Evolutionary conservation across 53 echinoderm and acorn worm species (phyloP), one percentile per base, ranked within the genome.

Genomic region (Paelopatides confundens): DNA sequence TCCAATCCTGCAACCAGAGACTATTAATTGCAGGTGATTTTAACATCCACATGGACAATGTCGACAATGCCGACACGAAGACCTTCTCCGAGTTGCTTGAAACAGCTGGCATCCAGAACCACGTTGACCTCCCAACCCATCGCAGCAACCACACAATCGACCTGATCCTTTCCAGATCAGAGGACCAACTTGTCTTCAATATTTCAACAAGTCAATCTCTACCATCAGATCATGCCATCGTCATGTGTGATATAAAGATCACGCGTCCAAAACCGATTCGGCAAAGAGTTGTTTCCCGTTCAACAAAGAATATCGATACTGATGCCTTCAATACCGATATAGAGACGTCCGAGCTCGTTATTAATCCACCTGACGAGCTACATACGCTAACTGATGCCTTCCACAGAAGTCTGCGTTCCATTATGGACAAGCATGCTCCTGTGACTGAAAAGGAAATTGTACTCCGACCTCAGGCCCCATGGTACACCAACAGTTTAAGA

Each of bases 1-100:
- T 88, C 3, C 82, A 82, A 50, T 15, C 88, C 5, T 88, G 63
- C 5, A 88, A 88, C 66, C 88, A 88, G 15, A 29, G 76, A 12
- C 49, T 88, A 9, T 88, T 33, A 88, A n/a, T n/a, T n/a, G n/a
- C n/a, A n/a, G n/a, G n/a, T n/a, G n/a, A n/a, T n/a, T n/a, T n/a
- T n/a, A n/a, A 88, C 81, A 36, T 88, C 24, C 88, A 88, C 51
- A 43, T 88, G 37, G 88, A 88, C n/a, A 65, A 81, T 43, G 0
- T 3, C 26, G 67, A 28, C 13, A 38, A 88, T 65, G 48, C 21
- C 3, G 40, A 14, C 32, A 40, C 88, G 15, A 65, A 24, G 31
- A n/a, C n/a, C 15, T 81, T 88, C 32, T 77, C 77, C 10, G 48
- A 82, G n/a, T 81, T 88, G 1, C 43, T 88, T 2, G 88, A 88